phyloP scores from a whole-genome alignment of 2,888 invertebrate species.

The Abrostola tripartita region DNA sequence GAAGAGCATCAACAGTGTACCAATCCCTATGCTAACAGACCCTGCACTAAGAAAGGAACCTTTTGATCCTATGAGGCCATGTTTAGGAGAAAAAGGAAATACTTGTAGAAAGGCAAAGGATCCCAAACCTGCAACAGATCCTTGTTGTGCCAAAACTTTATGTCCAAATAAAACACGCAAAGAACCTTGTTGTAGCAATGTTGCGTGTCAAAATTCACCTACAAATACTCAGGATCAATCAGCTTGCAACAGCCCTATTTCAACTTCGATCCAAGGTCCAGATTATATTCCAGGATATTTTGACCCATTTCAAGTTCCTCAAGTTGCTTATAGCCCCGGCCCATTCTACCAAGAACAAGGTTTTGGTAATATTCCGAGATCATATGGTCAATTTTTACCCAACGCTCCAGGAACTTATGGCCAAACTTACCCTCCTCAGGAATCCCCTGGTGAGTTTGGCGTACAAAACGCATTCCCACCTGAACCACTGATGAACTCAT shows the following conservation, averaged over 20 bases:
- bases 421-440: too few relatives aligned
- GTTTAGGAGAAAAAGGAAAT: slow-evolving; percentile 7
- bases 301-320: neutral
- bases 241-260: neutral
- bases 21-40: slow-evolving; percentile 59
- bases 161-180: neutral
- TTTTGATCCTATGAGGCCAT: slow-evolving; percentile 15
- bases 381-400: neutral
- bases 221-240: neutral
- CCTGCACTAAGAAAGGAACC: slow-evolving; percentile 7
- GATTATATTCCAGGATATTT: neutral
- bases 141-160: neutral
- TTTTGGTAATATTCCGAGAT: neutral
- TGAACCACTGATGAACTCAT: too few relatives aligned
- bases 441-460: too few relatives aligned
- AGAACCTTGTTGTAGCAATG: neutral
- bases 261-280: neutral
- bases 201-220: neutral
- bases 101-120: slow-evolving; percentile 8
- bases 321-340: neutral
- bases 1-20: slow-evolving; percentile 65
- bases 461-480: too few relatives aligned
- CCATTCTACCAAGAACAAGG: neutral
- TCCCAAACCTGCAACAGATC: neutral
- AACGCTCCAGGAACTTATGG: neutral